Evolutionary conservation across 2,797 vertebrate species (phyloP), one percentile per base, ranked within the genome.

Genomic region (Tangara arthus): DNA sequence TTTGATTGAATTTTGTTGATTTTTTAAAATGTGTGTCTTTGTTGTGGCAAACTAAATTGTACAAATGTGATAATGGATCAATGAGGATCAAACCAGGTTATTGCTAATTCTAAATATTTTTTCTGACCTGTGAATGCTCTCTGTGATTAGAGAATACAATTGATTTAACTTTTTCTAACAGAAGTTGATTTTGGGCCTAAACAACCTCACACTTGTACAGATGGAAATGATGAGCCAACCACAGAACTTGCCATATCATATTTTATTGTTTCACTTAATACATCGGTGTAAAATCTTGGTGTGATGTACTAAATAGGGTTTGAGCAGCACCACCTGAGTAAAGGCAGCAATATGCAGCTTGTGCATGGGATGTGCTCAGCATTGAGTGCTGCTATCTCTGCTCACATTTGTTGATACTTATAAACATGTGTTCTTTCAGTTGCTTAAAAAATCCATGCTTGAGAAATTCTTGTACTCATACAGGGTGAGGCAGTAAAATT

Each of bases 71-170:
- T 60, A 66, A 23, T 34, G 21, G 18, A 55, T 49, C 0, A 0
- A 1, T 84, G 66, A 86, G 30, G n/a, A 52, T 68, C 28, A 64
- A 65, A 75, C 66, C 16, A 22, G 7, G 22, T 68, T 70, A 34
- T 61, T 76, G 9, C 15, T 81, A 8, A 16, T 79, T 82, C 28
- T 89, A 24, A 32, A 37, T 79, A 28, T 39, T 78, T 83, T 71
- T 87, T 82, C 34, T 81, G 41, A 68, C 52, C 35, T 34, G 6
- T 59, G 42, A 55, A 63, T 82, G 39, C 55, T 57, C 21, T 37
- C 14, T 47, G 3, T 46, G 20, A 52, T 6, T 49, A 79, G 27
- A 82, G 8, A 76, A 49, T 34, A 5, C 0, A 0, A 34, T 71
- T 60, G 35, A 34, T 61, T 49, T 66, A 32, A 49, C 11, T 53